Conservation (phyloP, 2,888 invertebrate genomes). For the Dioctria linearis region DNA sequence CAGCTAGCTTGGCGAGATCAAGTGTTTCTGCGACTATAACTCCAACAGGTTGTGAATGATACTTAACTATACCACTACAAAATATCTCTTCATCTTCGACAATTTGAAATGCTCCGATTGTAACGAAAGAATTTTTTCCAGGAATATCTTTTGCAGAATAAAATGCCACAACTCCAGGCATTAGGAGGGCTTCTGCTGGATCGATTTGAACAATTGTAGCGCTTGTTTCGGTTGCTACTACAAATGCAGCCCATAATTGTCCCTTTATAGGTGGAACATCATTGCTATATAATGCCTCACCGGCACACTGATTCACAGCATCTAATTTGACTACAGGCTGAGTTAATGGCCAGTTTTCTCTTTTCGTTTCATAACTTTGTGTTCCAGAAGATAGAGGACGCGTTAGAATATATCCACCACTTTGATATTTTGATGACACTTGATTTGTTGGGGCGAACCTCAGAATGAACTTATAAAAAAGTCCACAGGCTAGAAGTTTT, state of each 20-base stretch:
- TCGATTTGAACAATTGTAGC: constrained; percentile 77
- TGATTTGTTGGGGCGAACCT: constrained; percentile 73
- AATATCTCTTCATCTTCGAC: constrained; percentile 64
- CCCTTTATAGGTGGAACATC: constrained; percentile 78
- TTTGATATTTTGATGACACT: constrained; percentile 72
- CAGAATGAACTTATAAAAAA: constrained; percentile 85
- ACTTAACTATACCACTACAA: constrained; percentile 56
- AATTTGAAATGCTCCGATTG: not conserved
- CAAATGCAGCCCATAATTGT: constrained; percentile 78
- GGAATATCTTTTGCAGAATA: constrained; percentile 80
- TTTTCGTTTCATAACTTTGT: constrained; percentile 81
- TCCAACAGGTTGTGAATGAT: constrained; percentile 80
- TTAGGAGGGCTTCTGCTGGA: constrained; percentile 74
- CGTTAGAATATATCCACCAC: constrained; percentile 75
- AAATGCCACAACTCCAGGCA: constrained; percentile 78
- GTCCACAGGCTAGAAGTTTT: constrained; percentile 78
- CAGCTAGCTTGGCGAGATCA: constrained; percentile 74
- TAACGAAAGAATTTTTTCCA: constrained; percentile 74
- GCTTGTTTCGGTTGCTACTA: constrained; percentile 74
- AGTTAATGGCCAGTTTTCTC: constrained; percentile 81
- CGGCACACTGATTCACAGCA: constrained; percentile 78
- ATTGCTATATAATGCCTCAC: constrained; percentile 84
- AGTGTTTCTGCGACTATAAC: constrained; percentile 77
- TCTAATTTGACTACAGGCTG: constrained; percentile 84
- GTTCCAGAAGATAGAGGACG: constrained; percentile 78